Conservation (phyloP, 2,797 vertebrate genomes). For the Malacoctenus gilli region DNA sequence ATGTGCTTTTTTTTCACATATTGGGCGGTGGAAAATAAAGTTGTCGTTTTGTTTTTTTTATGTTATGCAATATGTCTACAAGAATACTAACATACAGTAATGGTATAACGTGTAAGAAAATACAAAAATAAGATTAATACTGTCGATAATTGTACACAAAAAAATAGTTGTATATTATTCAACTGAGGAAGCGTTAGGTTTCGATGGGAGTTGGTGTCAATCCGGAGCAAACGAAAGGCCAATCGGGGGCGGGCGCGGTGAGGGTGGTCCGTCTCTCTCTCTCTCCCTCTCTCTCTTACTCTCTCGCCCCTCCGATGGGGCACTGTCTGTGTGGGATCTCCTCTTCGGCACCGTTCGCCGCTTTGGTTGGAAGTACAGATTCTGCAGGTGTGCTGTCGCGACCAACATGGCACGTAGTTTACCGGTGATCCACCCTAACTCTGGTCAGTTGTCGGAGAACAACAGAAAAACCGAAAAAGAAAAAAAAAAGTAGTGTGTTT, state of each 20-base stretch:
- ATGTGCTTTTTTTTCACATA: constrained; percentile 93
- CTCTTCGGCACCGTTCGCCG: constrained; percentile 88
- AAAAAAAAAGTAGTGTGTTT: constrained; percentile 82
- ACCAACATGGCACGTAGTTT: constrained; percentile 92
- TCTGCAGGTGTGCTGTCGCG: constrained; percentile 89
- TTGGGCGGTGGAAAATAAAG: constrained; percentile 82
- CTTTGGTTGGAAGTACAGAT: constrained; percentile 94
- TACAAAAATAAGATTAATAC: constrained; percentile 99
- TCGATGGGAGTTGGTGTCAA: constrained; percentile 84
- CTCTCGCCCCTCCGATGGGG: no score
- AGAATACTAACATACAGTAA: constrained; percentile 95
- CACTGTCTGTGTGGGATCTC: no score
- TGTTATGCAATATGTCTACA: constrained; percentile 88
- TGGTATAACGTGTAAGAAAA: constrained; percentile 99
- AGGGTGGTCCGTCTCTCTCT: no score
- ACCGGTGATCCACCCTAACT: constrained; percentile 84
- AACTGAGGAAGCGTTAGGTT: constrained; percentile 76
- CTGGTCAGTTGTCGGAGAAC: constrained; percentile 75
- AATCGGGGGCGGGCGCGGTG: constrained; percentile 84
- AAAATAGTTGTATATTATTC: constrained; percentile 91
- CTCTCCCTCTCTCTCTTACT: no score
- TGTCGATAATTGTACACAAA: constrained; percentile 99
- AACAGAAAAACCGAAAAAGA: no score
- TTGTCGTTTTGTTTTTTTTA: no score
- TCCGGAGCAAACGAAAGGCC: constrained; percentile 73